Evolutionary conservation across 2,888 invertebrate genomes (phyloP).

Genomic region (Thelaira solivaga): DNA sequence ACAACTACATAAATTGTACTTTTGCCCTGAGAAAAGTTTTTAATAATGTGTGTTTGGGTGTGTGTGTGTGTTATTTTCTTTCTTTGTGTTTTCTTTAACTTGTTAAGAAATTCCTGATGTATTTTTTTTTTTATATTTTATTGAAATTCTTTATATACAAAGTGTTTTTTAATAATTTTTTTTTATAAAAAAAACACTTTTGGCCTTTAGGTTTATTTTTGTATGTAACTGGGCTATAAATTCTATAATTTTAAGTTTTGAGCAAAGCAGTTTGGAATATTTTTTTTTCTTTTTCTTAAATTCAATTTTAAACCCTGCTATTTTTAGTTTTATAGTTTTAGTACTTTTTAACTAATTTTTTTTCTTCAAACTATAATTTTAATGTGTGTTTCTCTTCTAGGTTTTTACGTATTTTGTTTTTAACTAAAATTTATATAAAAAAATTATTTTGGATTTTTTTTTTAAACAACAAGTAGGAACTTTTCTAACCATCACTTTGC

Average conservation of each 20-base stretch:
- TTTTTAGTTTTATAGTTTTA: slow-evolving; percentile 10
- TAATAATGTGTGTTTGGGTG: slow-evolving; percentile 52
- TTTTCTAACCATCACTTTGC: slow-evolving; percentile 54
- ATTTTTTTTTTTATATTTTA: slow-evolving; percentile 37
- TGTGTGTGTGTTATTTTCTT: no score
- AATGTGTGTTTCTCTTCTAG: slow-evolving; percentile 52
- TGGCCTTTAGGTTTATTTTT: slow-evolving; percentile 49
- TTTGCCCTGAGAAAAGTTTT: slow-evolving; percentile 77
- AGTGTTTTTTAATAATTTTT: slow-evolving; percentile 28
- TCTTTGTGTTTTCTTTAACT: slow-evolving; percentile 53
- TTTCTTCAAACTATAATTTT: slow-evolving; percentile 55
- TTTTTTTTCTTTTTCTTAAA: slow-evolving; percentile 33
- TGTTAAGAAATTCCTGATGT: slow-evolving; percentile 59
- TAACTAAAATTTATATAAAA: slow-evolving; percentile 8
- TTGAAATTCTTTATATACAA: slow-evolving; percentile 46
- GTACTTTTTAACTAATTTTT: slow-evolving; percentile 52
- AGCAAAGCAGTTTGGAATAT: slow-evolving; percentile 66
- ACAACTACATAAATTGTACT: slow-evolving; percentile 73
- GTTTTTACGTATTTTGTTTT: slow-evolving; percentile 63
- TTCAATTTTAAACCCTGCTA: slow-evolving; percentile 55
- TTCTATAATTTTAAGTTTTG: slow-evolving; percentile 61
- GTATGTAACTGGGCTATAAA: slow-evolving; percentile 50
- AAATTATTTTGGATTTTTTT: slow-evolving; percentile 4
- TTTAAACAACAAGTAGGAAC: slow-evolving; percentile 57
- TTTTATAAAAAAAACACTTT: slow-evolving; percentile 44